These are phyloP conservation scores for Corythucha ciliata DNA, from an alignment of 2,888 invertebrate species.

Conservation along the genomic window DNA sequence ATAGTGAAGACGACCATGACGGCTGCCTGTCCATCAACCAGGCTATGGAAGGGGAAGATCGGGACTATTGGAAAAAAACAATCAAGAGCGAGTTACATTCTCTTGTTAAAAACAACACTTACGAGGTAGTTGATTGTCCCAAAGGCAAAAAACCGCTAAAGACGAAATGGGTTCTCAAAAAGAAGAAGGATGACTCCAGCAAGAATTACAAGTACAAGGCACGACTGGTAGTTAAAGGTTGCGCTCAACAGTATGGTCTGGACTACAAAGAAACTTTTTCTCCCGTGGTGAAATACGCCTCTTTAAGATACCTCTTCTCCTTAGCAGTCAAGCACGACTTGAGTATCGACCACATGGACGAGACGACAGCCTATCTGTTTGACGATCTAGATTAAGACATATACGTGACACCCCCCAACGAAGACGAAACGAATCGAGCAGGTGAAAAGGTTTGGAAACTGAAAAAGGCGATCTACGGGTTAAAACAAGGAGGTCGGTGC, in stretches of 20 bases:
- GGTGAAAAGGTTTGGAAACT: conserved; percentile 23
- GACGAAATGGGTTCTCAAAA: conserved; percentile 36
- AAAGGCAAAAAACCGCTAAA: conserved; percentile 24
- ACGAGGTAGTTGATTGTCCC: conserved; percentile 29
- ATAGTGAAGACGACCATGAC: no score
- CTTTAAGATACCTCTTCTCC: conserved; percentile 33
- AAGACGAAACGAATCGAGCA: conserved; percentile 20
- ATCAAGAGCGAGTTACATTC: conserved; percentile 29
- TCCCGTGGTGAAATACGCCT: conserved; percentile 34
- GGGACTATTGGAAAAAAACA: not conserved
- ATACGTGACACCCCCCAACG: conserved; percentile 23
- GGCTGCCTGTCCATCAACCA: no score
- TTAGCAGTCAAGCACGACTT: conserved; percentile 18
- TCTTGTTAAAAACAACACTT: conserved; percentile 31
- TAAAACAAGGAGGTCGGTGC: conserved; percentile 27
- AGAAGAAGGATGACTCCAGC: conserved; percentile 26
- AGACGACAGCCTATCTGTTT: conserved; percentile 25
- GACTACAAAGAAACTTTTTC: conserved; percentile 35
- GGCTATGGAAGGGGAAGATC: no score
- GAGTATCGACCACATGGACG: conserved; percentile 24
- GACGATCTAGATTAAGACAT: conserved; percentile 27
- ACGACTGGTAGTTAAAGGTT: conserved; percentile 35
- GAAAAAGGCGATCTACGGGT: conserved; percentile 29
- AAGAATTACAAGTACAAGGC: conserved; percentile 32
- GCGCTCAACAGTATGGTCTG: conserved; percentile 32